Evolutionary conservation across 2,113 vertebrate genomes (phyloP), one percentile per base, ranked within the genome.

Genomic region (Tenrec ecaudatus): DNA sequence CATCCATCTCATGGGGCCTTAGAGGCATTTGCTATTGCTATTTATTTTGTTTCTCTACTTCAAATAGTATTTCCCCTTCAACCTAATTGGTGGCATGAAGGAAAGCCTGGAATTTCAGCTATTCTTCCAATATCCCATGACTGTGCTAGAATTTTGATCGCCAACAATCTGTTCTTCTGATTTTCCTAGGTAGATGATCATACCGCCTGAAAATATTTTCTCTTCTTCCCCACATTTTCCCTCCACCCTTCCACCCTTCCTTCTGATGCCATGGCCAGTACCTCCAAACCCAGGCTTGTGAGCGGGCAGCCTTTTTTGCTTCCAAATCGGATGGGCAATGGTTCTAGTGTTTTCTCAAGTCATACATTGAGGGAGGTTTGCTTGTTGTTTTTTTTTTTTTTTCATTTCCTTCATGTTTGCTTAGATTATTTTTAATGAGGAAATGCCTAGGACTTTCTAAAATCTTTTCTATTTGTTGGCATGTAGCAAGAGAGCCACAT

Each of bases 351-450:
- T 81, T 75, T 94, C 68, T 38, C 12, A 75, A 73, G 23, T 69
- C 60, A 40, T 40, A 40, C 40, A 40, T 3, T 40, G 40, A 27
- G 33, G 58, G 69, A 71, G 36, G 25, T 84, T 53, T 53, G 47
- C 47, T 53, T 53, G 9, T 53, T 53, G 6, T 53, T 10, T 53
- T 10, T 5, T 53, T 53, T 53, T 5, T 47, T 47, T 47, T 47
- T 47, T 47, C 92, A 25, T 76, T 91, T 81, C 82, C 47, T 85
- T 79, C 43, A 76, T 66, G 33, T 38, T 90, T 90, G 25, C 82
- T 69, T 53, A 82, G 15, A 0, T 77, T 93, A 25, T 62, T 62
- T 58, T 62, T 58, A 91, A 40, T 38, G 2, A 95, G 40, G 36
- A 86, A 81, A 75, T 43, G 33, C 22, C 43, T 40, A 86, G 57